Base-by-base conservation (phyloP, 2,113 vertebrate genomes). In the Castor canadensis region DNA sequence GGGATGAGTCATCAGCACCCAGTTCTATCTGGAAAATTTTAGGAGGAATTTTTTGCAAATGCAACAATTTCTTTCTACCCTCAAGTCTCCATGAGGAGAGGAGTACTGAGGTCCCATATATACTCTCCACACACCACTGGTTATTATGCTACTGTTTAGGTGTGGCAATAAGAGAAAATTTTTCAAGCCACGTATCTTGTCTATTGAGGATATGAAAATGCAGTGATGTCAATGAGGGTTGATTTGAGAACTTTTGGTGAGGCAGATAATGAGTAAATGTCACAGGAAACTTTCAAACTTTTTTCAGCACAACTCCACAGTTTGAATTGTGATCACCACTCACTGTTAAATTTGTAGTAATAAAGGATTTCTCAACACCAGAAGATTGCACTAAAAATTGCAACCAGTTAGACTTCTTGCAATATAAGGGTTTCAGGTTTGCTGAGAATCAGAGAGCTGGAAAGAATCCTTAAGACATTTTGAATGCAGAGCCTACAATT, bases 161-260 rank as follows among this genome's bases (percentile, higher is more conserved):
- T 35, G 20, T 19, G 6, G 22, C 26, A 10, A 26, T n/a, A 43
- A 38, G 81, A 49, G 40, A 64, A 58, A 38, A 13, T 28, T 83
- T 87, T 96, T 67, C 73, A 26, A 89, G 62, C 52, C 47, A 52
- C 52, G 45, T 32, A 22, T 28, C 35, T 67, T 95, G 38, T 9
- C 26, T 75, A 97, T 95, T 96, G 94, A 96, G 95, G 95, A 97
- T 96, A 86, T 97, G 97, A 97, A 95, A 97, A 93, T 89, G 40
- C 30, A 45, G 26, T 96, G 94, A 97, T 76, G 86, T 97, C 96
- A 97, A 0, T 56, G n/a, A 38, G 81, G 86, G 43, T 79, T 97
- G 92, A 28, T 60, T 16, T 73, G 67, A 22, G 80, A 81, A 83
- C 3, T 16, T 45, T 77, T 58, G 79, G 80, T 22, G 35, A 62